phyloP scores from a whole-genome alignment of 2,113 vertebrate species.

The Triplophysa rosa region DNA sequence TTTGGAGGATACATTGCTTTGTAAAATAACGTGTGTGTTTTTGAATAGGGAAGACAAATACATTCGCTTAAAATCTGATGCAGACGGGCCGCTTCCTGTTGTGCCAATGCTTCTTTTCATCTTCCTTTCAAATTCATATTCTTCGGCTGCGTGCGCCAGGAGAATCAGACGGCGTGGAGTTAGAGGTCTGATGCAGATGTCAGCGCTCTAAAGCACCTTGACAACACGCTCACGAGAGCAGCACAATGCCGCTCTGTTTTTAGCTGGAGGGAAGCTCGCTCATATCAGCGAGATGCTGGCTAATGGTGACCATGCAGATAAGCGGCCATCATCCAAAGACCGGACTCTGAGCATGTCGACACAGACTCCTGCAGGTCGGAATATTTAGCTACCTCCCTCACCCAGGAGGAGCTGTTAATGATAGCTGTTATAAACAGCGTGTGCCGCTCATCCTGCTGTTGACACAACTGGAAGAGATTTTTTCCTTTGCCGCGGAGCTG shows the following conservation, averaged over 20 bases:
- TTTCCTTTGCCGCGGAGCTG: neutral
- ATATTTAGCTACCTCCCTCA: neutral
- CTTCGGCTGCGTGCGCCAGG: constrained; percentile 38
- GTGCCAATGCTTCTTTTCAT: neutral
- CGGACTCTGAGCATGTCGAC: constrained; percentile 19
- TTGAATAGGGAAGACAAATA: neutral
- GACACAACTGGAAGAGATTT: neutral
- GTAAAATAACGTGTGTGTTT: neutral
- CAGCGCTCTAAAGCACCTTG: constrained; percentile 50
- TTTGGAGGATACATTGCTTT: neutral
- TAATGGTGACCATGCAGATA: constrained; percentile 44
- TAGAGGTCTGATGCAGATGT: constrained; percentile 43
- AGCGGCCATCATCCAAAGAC: constrained; percentile 28
- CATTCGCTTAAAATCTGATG: neutral
- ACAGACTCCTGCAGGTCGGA: neutral
- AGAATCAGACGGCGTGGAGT: constrained; percentile 40
- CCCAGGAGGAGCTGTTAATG: neutral
- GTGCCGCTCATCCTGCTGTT: neutral
- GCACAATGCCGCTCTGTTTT: constrained; percentile 40
- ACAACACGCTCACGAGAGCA: constrained; percentile 47
- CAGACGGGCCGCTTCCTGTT: neutral
- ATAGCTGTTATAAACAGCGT: neutral
- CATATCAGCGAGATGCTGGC: constrained; percentile 34
- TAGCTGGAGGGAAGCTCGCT: constrained; percentile 31
- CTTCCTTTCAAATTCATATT: neutral